Evolutionary conservation across 2,113 vertebrate genomes (phyloP), one percentile per base, ranked within the genome.

Genomic region (Strix aluco): DNA sequence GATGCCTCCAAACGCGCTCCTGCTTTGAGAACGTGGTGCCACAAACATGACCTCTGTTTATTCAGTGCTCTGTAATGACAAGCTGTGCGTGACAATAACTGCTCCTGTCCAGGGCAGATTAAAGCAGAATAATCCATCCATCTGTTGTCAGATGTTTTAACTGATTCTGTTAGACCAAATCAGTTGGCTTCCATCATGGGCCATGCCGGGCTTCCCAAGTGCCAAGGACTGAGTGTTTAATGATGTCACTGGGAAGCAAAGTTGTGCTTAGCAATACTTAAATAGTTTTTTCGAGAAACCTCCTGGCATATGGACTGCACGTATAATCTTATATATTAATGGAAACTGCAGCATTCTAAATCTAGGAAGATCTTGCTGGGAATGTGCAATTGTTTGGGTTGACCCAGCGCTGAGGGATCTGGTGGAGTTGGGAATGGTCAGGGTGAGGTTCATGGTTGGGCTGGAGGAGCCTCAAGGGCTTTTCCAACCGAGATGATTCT

Each of bases 111-210:
- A 5, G 91, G 65, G 49, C 82, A 36, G 65, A 4, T 49, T 18
- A 2, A 3, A 57, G 79, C 87, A 5, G 57, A 32, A 13, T 9
- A 34, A 17, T 44, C 66, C 62, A 8, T 12, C 70, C 90, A 10
- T 19, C 49, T 5, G 3, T 10, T 61, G 27, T 26, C 58, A 5
- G 9, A 26, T 52, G 18, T 6, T 57, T 9, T 2, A 1, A 2
- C 71, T 32, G 66, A 0, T 26, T 23, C 1, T 9, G 5, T 5
- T 14, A 17, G 65, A 20, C n/a, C 26, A 1, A 20, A 14, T 4
- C 65, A 1, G 0, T 12, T 36, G 83, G 9, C 15, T 74, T 29
- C 27, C 67, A 3, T 18, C 11, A 0, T 20, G 25, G 30, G 62
- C 79, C 16, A 0, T 32, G 81, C 86, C 46, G 40, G 25, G 49